A percentile compares a stretch with the other conserved stretches of the same genome.
Evolutionary conservation across 1,140 invertebrate species (phyloP).

Genomic region (Pseudomyrmex concolor): DNA sequence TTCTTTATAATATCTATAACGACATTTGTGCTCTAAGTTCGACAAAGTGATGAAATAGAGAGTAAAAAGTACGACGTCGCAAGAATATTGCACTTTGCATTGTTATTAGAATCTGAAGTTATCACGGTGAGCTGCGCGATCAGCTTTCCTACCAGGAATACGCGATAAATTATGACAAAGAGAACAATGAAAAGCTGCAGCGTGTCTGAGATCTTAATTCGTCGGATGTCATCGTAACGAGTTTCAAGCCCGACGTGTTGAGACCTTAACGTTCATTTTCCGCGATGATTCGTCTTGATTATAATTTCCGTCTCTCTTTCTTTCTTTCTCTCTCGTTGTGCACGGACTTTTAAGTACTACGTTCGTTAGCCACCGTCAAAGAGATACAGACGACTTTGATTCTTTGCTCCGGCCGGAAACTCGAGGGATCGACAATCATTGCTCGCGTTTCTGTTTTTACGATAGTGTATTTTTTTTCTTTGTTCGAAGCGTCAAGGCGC

Average conservation of each 20-base stretch:
- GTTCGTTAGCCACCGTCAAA: slow-evolving; percentile 47
- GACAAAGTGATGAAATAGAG: slow-evolving; percentile 19
- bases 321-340: neutral
- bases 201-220: slow-evolving; percentile 14
- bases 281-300: slow-evolving; percentile 30
- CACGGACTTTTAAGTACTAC: slow-evolving; percentile 25
- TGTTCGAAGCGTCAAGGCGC: neutral
- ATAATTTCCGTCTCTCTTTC: slow-evolving; percentile 20
- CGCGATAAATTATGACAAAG: slow-evolving; percentile 21
- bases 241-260: neutral
- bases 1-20: no score
- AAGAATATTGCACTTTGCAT: slow-evolving; percentile 2
- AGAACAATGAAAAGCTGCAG: slow-evolving; percentile 2
- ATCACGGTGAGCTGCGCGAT: neutral
- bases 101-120: neutral
- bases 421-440: slow-evolving; percentile 42
- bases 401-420: slow-evolving; percentile 24
- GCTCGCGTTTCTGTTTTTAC: slow-evolving; percentile 27
- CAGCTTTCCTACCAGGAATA: neutral
- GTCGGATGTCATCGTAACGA: slow-evolving; percentile 20
- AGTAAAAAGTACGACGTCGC: slow-evolving; percentile 1
- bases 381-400: slow-evolving; percentile 49
- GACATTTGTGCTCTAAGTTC: neutral
- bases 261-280: slow-evolving; percentile 26
- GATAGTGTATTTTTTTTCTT: slow-evolving; percentile 34